Evolutionary conservation across 2,797 vertebrate species (phyloP).

Genomic region (Tangara arthus): DNA sequence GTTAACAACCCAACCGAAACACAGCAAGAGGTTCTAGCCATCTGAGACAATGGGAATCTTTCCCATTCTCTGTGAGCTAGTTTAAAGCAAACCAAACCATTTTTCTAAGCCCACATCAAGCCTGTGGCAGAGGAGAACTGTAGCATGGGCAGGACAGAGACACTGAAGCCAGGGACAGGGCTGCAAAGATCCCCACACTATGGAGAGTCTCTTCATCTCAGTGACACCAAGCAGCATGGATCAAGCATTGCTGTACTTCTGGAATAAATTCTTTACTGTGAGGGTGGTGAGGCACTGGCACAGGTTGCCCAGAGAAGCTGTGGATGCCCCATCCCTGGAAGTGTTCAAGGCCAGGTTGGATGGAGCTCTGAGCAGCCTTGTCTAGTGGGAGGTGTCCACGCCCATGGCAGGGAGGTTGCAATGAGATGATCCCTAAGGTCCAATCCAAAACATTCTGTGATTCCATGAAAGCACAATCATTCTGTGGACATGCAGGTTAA

Average conservation of each 20-base stretch:
- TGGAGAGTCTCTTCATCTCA: not conserved
- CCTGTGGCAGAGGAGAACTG: not conserved
- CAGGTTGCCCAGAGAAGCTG: not conserved
- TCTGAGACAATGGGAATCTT: not conserved
- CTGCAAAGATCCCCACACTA: not conserved
- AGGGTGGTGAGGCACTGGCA: not conserved
- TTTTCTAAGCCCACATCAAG: not conserved
- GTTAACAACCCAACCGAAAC: not conserved
- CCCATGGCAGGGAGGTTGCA: not conserved
- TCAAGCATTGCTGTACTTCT: not conserved
- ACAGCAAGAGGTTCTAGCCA: not conserved
- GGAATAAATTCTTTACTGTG: not conserved
- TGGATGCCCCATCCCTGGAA: not conserved
- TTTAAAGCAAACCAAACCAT: not conserved
- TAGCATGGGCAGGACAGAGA: not conserved
- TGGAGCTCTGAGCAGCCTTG: not conserved
- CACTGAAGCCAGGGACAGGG: not conserved
- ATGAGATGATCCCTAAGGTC: not conserved
- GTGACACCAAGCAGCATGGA: not conserved
- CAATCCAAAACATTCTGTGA: not conserved
- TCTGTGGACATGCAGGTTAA: not conserved
- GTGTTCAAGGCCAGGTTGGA: not conserved
- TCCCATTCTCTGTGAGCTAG: not conserved
- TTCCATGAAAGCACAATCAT: not conserved
- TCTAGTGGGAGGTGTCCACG: not conserved